Evolutionary conservation across 2,888 invertebrate genomes (phyloP).

Genomic region (Tinea trinotella): DNA sequence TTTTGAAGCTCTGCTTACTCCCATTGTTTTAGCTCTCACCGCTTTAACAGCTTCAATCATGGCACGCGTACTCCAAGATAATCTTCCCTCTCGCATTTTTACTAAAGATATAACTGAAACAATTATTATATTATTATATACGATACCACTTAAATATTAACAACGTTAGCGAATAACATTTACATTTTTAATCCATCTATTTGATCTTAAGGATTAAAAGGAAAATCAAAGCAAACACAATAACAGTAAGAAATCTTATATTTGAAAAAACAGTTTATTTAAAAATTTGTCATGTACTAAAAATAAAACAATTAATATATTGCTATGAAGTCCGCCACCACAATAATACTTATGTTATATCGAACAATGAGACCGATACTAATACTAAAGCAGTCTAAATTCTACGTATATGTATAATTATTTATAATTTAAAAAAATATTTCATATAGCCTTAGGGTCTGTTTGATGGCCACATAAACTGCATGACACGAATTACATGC

Average conservation of each 20-base stretch:
- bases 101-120: neutral
- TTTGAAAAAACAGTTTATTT: conserved; percentile 3
- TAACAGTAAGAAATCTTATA: neutral
- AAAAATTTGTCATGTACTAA: conserved; percentile 3
- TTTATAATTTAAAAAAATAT: no score
- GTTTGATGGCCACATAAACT: no score
- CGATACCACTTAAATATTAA: no score
- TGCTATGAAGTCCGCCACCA: conserved; percentile 4
- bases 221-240: neutral
- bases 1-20: conserved; percentile 24
- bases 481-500: no score
- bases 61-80: conserved; percentile 20
- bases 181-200: neutral
- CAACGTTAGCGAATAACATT: no score
- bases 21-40: conserved; percentile 24
- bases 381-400: neutral
- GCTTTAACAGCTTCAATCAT: conserved; percentile 23
- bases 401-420: no score
- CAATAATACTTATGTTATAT: neutral
- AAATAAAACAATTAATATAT: neutral
- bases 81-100: neutral
- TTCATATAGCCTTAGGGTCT: no score
- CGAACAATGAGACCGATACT: neutral
- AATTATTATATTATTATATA: neutral
- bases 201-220: neutral